Conservation (phyloP, 2,113 vertebrate genomes). For the Tapirus terrestris region DNA sequence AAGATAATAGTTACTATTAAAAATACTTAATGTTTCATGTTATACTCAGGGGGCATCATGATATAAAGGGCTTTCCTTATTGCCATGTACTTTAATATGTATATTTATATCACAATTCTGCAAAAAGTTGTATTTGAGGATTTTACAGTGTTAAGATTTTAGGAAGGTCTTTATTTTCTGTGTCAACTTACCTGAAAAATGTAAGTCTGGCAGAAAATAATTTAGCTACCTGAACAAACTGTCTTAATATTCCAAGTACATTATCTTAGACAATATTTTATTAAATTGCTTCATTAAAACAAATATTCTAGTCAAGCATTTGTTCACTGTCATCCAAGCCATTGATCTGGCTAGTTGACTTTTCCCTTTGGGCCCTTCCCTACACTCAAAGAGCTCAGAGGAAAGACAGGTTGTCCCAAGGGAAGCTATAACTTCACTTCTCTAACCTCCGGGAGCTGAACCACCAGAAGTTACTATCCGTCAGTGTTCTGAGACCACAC, state of each 20-base stretch:
- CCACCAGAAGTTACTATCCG: not conserved
- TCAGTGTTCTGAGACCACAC: slow-evolving; percentile 56
- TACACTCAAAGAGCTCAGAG: not conserved
- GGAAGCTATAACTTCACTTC: not conserved
- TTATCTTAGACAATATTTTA: not conserved
- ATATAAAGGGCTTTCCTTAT: not conserved
- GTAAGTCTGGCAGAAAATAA: not conserved
- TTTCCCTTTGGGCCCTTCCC: slow-evolving; percentile 40
- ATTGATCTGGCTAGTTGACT: not conserved
- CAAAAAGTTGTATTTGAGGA: not conserved
- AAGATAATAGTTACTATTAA: slow-evolving; percentile 23
- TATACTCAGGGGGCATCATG: not conserved
- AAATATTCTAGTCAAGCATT: slow-evolving; percentile 10
- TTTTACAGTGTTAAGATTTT: not conserved
- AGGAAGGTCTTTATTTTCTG: not conserved
- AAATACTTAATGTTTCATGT: not conserved
- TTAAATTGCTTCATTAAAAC: slow-evolving; percentile 41
- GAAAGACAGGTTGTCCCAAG: slow-evolving; percentile 55
- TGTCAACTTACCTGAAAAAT: not conserved
- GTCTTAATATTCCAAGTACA: not conserved
- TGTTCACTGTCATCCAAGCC: slow-evolving; percentile 62
- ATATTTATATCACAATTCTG: not conserved
- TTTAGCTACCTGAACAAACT: not conserved
- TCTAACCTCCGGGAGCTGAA: not conserved
- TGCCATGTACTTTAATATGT: not conserved